These are phyloP conservation scores for Colius striatus DNA, from an alignment of 2,113 vertebrate genomes.

Conservation along the genomic window DNA sequence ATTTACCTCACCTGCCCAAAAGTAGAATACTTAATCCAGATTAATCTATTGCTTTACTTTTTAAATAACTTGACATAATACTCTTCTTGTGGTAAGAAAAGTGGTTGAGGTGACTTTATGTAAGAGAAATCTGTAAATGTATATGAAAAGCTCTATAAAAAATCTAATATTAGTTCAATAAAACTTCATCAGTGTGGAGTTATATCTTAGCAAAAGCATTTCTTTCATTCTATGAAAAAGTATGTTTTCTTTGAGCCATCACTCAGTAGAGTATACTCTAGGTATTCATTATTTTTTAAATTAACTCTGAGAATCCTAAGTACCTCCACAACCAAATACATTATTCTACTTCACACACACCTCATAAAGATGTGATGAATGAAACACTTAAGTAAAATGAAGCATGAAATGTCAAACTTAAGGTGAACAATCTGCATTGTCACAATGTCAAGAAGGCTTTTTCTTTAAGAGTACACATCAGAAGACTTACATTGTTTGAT, in stretches of 20 bases:
- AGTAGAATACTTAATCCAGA: background rate
- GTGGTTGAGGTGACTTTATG: background rate
- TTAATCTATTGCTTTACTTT: background rate
- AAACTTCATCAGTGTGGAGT: background rate
- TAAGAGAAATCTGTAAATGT: background rate
- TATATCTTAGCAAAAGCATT: background rate
- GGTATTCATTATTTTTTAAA: background rate
- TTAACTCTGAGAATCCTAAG: background rate
- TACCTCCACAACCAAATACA: background rate
- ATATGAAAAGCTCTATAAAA: background rate
- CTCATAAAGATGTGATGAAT: background rate
- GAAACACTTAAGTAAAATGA: background rate
- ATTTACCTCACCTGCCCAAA: background rate
- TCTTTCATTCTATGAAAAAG: background rate
- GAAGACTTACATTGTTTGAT: conserved; percentile 94
- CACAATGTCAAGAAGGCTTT: background rate
- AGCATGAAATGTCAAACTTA: conserved; percentile 8
- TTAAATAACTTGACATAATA: background rate
- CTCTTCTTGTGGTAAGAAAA: background rate
- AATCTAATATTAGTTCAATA: background rate
- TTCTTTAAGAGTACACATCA: background rate
- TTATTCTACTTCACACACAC: background rate
- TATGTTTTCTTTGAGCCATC: background rate
- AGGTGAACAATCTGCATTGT: background rate
- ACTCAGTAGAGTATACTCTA: background rate